These are phyloP conservation scores for Zaprionus lachaisei DNA, from an alignment of 1,140 invertebrate genomes.

Conservation along the genomic window DNA sequence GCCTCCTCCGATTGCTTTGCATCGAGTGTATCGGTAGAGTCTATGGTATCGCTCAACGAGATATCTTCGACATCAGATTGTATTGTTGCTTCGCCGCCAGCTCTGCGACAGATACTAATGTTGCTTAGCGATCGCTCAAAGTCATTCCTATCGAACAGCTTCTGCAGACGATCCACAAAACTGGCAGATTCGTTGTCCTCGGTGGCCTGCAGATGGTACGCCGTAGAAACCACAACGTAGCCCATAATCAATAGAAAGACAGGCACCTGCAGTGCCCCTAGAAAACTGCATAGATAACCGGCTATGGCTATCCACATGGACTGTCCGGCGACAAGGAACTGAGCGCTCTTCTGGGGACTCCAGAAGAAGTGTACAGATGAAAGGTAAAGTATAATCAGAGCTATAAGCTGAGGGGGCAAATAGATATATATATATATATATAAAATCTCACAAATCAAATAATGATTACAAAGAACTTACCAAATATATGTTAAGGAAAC, in stretches of 20 bases:
- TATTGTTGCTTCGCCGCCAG: conserved; percentile 39
- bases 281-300: conserved; percentile 86
- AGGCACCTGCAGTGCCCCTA: conserved; percentile 86
- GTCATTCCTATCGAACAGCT: conserved; percentile 67
- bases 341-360: conserved; percentile 85
- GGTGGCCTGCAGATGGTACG: conserved; percentile 85
- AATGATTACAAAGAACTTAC: conserved; percentile 67
- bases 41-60: conserved; percentile 74
- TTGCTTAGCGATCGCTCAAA: conserved; percentile 71
- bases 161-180: conserved; percentile 64
- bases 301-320: conserved; percentile 87
- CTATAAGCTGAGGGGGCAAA: conserved; percentile 80
- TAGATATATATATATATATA: neutral
- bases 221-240: conserved; percentile 85
- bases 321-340: conserved; percentile 86
- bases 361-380: conserved; percentile 86
- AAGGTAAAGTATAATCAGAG: conserved; percentile 85
- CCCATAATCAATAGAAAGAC: conserved; percentile 85
- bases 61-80: conserved; percentile 77
- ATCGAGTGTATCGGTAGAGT: conserved; percentile 69
- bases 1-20: conserved; percentile 33
- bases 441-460: neutral
- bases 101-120: conserved; percentile 57
- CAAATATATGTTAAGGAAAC: conserved; percentile 84
- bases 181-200: conserved; percentile 50